Conservation (phyloP, 92 coral and sea anemone species). For the Chrysogorgia sp. region DNA sequence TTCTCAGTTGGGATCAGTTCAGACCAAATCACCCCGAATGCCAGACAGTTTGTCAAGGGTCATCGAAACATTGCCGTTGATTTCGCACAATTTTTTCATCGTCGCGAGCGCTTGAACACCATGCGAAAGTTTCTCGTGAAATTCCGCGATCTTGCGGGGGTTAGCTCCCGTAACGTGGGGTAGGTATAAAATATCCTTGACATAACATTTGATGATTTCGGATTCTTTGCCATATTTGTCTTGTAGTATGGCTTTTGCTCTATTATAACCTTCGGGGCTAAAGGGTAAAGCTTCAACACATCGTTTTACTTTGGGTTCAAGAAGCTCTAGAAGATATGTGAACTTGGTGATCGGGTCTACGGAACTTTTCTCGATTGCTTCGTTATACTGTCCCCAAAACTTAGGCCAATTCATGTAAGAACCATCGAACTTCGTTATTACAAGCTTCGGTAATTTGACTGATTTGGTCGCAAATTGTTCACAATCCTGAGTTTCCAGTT, state of each 20-base stretch:
- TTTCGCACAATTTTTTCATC: constrained; percentile 30
- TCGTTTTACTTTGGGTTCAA: background rate
- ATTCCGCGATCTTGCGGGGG: constrained; percentile 42
- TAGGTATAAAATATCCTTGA: constrained; percentile 27
- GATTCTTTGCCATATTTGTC: constrained; percentile 36
- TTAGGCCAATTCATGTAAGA: constrained; percentile 56
- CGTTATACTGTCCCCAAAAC: constrained; percentile 48
- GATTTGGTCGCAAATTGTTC: background rate
- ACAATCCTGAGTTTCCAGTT: background rate
- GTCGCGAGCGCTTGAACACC: constrained; percentile 53
- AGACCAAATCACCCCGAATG: constrained; percentile 16
- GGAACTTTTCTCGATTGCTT: constrained; percentile 40
- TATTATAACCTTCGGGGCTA: constrained; percentile 43
- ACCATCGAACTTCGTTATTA: constrained; percentile 44
- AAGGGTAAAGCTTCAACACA: constrained; percentile 20
- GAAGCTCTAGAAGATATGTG: background rate
- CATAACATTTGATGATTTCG: constrained; percentile 31
- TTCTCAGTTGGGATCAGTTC: constrained; percentile 23
- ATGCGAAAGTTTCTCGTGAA: constrained; percentile 48
- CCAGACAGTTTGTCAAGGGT: constrained; percentile 46
- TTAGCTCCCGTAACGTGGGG: constrained; percentile 38
- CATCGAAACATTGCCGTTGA: constrained; percentile 37
- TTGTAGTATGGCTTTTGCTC: constrained; percentile 31
- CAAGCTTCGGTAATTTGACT: constrained; percentile 54
- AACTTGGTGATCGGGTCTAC: constrained; percentile 27